Evolutionary conservation across 2,888 invertebrate species (phyloP).

Genomic region (Rosalia funebris): DNA sequence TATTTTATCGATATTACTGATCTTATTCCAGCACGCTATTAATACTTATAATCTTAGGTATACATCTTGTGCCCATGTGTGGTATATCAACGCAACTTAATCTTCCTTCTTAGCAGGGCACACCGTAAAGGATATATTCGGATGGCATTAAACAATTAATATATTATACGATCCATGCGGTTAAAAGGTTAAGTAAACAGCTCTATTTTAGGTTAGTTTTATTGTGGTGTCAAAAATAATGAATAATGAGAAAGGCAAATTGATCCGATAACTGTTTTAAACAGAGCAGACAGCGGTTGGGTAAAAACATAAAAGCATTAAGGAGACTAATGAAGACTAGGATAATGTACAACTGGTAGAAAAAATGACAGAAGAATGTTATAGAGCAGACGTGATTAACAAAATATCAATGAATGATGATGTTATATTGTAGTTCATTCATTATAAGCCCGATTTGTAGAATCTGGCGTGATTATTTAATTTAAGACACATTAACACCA

Average conservation of each 20-base stretch:
- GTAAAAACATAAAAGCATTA: background rate
- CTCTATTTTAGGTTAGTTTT: background rate
- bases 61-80: background rate
- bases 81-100: background rate
- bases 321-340: background rate
- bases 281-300: background rate
- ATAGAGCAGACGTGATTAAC: too few relatives aligned
- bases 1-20: too few relatives aligned
- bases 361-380: too few relatives aligned
- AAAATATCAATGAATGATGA: too few relatives aligned
- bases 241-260: background rate
- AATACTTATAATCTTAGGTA: background rate
- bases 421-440: too few relatives aligned
- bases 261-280: background rate
- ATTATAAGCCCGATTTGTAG: too few relatives aligned
- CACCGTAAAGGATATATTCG: background rate
- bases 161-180: constrained; percentile 1
- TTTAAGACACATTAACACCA: too few relatives aligned
- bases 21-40: background rate
- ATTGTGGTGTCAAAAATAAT: background rate
- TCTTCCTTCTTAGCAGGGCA: background rate
- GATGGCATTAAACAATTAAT: constrained; percentile 5
- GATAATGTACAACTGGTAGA: too few relatives aligned
- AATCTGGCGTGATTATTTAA: too few relatives aligned
- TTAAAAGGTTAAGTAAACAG: background rate